Base-by-base conservation (phyloP, 2,888 invertebrate species). In the Perizoma flavofasciatum region DNA sequence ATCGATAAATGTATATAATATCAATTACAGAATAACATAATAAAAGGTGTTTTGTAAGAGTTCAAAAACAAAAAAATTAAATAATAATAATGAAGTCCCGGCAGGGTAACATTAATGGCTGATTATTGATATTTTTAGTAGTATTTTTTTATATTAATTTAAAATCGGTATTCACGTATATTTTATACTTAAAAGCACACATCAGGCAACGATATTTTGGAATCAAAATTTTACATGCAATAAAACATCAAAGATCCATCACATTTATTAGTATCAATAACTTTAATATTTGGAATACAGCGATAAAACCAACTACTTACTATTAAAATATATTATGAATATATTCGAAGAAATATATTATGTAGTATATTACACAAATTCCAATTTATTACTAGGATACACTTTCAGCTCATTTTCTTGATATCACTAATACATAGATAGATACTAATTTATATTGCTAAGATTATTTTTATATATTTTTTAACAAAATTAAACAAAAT, bases 371-470 rank as follows among this genome's bases (percentile, higher is more conserved):
- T 86, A 88, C 83, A 86, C 75, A 79, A 58, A 63, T 71, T 75
- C 63, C 66, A 51, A 73, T 89, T 62, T 90, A 89, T 89, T 89
- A 89, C 89, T 89, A 86, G 62, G 70, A 87, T 89, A 90, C 89
- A 89, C 89, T 79, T 81, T 76, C 54, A 79, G 82, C 87, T 77
- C 77, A 47, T 68, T 71, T 85, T 77, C 65, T 69, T 72, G 55
- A 58, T 61, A 43, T 72, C 68, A 74, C 69, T 73, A 74, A 72
- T 61, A 32, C 43, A 3, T 49, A 7, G 54, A 46, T 22, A 49
- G 51, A 52, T 60, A 55, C 22, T 22, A 4, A 37, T 32, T 41
- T 34, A 52, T 49, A 45, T 11, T 50, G 43, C 52, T 55, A 60
- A 10, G 34, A 45, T 43, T 60, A 56, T 50, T 46, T 32, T 48